These are phyloP conservation scores for Aplysina aerophoba DNA, from an alignment of 37 sponge, comb jelly and placozoan species.

Conservation along the genomic window DNA sequence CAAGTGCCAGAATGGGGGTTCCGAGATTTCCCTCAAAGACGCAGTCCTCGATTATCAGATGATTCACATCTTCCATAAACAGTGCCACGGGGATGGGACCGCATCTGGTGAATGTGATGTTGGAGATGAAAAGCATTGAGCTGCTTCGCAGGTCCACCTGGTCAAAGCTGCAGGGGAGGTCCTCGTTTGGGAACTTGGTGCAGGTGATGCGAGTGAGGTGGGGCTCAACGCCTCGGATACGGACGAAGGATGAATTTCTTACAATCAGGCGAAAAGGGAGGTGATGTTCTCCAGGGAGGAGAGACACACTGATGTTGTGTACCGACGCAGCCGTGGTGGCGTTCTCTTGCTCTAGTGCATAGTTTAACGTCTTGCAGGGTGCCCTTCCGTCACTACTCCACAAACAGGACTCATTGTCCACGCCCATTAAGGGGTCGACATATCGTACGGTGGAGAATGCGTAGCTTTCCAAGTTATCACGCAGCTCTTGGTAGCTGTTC, in stretches of 20 bases:
- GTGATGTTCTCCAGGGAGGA: constrained; percentile 13
- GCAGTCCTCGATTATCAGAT: constrained; percentile 52
- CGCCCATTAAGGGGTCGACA: not conserved
- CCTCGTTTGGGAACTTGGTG: constrained; percentile 10
- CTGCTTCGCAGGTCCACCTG: not conserved
- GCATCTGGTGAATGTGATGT: constrained; percentile 65
- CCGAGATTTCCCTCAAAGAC: constrained; percentile 26
- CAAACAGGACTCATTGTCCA: not conserved
- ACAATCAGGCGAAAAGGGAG: not conserved
- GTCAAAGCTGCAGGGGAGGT: constrained; percentile 8
- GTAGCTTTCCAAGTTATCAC: not conserved
- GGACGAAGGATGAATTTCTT: not conserved
- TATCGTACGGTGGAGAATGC: not conserved
- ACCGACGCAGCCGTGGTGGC: not conserved
- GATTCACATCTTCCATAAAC: constrained; percentile 10
- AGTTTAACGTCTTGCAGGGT: constrained; percentile 24
- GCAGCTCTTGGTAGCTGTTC: not conserved
- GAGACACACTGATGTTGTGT: not conserved
- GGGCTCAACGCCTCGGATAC: not conserved
- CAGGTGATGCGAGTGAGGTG: not conserved
- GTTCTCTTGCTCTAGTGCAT: not conserved
- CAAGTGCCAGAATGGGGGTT: not conserved
- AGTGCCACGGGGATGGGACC: constrained; percentile 41
- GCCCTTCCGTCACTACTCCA: not conserved
- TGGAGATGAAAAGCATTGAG: constrained; percentile 25